Evolutionary conservation across 2,797 vertebrate genomes (phyloP).

Genomic region (Myotis findleyi): DNA sequence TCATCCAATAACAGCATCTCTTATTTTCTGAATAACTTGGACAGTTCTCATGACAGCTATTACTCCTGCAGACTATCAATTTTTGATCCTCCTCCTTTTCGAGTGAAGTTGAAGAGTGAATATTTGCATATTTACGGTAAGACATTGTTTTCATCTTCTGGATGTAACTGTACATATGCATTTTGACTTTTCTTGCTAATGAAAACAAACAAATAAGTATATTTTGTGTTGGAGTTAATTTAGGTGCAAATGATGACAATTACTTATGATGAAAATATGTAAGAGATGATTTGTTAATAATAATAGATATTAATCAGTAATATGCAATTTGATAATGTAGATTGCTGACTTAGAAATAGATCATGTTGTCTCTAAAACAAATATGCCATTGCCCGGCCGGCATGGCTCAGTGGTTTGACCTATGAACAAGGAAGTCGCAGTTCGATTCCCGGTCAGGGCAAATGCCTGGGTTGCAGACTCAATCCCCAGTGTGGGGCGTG

Average conservation of each 20-base stretch:
- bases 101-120: conserved; percentile 75
- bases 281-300: neutral
- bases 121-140: conserved; percentile 88
- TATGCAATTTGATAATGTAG: neutral
- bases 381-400: neutral
- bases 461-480: too few relatives aligned
- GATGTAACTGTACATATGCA: neutral
- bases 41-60: conserved; percentile 78
- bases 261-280: conserved; percentile 19
- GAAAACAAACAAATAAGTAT: conserved; percentile 54
- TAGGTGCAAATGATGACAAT: neutral
- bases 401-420: too few relatives aligned
- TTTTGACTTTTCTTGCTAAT: conserved; percentile 51
- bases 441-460: too few relatives aligned
- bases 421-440: too few relatives aligned
- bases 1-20: conserved; percentile 79
- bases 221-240: conserved; percentile 31
- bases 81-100: conserved; percentile 86
- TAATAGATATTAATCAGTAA: neutral
- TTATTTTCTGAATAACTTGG: conserved; percentile 85
- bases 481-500: too few relatives aligned
- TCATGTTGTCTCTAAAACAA: conserved; percentile 42
- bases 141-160: conserved; percentile 62
- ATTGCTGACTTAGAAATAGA: conserved; percentile 18
- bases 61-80: conserved; percentile 85